phyloP scores from a whole-genome alignment of 2,113 vertebrate species.

The Hemiscyllium ocellatum region DNA sequence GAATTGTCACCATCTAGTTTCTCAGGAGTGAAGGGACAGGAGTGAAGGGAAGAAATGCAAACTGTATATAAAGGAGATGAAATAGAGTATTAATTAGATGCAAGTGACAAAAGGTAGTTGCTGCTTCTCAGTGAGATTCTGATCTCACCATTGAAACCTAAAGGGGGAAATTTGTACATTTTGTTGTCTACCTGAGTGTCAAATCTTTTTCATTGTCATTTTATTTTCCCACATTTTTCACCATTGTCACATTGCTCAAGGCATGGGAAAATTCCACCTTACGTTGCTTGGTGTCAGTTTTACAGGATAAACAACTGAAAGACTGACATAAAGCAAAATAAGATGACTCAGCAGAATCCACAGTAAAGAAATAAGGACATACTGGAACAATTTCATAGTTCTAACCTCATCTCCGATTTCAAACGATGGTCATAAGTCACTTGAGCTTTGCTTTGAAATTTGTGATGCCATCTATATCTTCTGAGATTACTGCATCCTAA shows the following conservation, averaged over 20 bases:
- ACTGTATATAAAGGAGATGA: no score
- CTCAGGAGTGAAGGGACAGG: no score
- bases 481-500: not conserved
- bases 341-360: not conserved
- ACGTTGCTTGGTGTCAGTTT: not conserved
- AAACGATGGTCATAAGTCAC: not conserved
- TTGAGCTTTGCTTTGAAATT: not conserved
- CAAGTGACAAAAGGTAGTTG: no score
- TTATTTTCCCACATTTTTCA: no score
- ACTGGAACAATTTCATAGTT: not conserved
- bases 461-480: not conserved
- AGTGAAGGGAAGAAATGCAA: no score
- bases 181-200: no score
- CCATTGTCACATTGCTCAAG: not conserved
- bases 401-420: not conserved
- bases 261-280: not conserved
- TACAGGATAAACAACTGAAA: not conserved
- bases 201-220: no score
- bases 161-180: no score
- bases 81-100: no score
- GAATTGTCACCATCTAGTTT: no score
- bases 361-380: not conserved
- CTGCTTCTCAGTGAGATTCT: no score
- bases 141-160: no score
- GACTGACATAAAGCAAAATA: not conserved